Base-by-base conservation (phyloP, 1,140 invertebrate species). In the Drusus annulatus region DNA sequence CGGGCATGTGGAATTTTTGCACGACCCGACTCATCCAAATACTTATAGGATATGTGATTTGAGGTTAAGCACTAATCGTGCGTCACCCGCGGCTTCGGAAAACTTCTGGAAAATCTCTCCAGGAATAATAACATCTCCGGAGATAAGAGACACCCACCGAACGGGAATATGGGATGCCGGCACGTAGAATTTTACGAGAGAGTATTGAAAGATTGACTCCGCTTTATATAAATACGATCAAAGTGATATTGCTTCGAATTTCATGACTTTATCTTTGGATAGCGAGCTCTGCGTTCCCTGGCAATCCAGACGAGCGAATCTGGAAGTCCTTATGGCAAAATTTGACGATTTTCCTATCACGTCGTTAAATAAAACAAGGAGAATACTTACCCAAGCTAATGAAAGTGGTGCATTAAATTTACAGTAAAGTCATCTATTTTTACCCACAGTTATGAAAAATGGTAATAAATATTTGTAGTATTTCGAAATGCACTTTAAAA, bases 191-290 rank as follows among this genome's bases (percentile, higher is more conserved):
- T 81, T 81, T 81, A 78, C 69, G 78, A 74, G 77, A 45, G 69
- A 69, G 73, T 79, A 81, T 81, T 81, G 80, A 81, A 81, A 81
- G 76, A 81, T 81, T 75, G 68, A 81, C 74, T 76, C 25, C 74
- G 6, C 8, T n/a, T 45, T 60, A 62, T 76, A 60, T 68, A 36
- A 68, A 68, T 68, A 68, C 63, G 63, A 68, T 68, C 63, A 68
- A 68, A 68, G 31, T 68, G 63, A 68, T 68, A 68, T 68, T 68
- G 63, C 28, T 36, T 68, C 28, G 31, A 68, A 68, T 68, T 68
- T 68, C 63, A 68, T 68, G 63, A 31, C 63, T 68, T 68, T 68
- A 68, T 68, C 63, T 68, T 19, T 50, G 31, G 63, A 68, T 68
- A 68, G 63, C 63, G 63, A 50, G 63, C 60, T 63, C 23, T 8